These are phyloP conservation scores for Anadara kagoshimensis DNA, from an alignment of 1,140 invertebrate species.

Conservation along the genomic window DNA sequence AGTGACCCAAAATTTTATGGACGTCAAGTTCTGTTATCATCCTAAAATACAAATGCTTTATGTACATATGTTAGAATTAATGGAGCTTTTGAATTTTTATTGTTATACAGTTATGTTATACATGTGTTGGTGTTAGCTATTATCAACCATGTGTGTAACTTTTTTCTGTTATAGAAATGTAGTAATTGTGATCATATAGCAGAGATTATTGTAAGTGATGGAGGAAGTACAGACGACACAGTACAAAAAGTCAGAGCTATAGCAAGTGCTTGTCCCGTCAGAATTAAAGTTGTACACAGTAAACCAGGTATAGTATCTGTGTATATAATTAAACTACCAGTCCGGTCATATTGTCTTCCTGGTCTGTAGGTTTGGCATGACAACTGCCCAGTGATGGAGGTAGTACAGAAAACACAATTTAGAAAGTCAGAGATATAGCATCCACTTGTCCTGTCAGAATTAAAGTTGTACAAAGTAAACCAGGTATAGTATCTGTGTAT, in stretches of 20 bases:
- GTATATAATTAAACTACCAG: too few species aligned
- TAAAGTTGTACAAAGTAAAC: conserved; percentile 20
- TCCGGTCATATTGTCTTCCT: too few species aligned
- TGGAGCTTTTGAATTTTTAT: too few species aligned
- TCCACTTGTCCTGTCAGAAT: background rate
- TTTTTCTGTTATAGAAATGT: conserved; percentile 16
- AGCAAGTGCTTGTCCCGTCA: background rate
- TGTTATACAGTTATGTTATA: too few species aligned
- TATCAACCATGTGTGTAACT: background rate
- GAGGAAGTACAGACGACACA: conserved; percentile 32
- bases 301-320: conserved; percentile 7
- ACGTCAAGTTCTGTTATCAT: too few species aligned
- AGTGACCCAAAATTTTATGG: too few species aligned
- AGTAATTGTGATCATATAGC: background rate
- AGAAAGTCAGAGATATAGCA: conserved; percentile 15
- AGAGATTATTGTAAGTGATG: conserved; percentile 35
- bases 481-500: background rate
- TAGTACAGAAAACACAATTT: too few species aligned
- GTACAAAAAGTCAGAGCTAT: conserved; percentile 9
- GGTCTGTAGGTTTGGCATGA: too few species aligned
- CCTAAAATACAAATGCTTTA: too few species aligned
- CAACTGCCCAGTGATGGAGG: too few species aligned
- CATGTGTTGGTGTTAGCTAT: background rate
- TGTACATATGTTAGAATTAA: too few species aligned
- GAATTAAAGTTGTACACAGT: conserved; percentile 23